These are phyloP conservation scores for Hippocampus barbouri DNA, from an alignment of 2,113 vertebrate genomes.

Conservation along the genomic window DNA sequence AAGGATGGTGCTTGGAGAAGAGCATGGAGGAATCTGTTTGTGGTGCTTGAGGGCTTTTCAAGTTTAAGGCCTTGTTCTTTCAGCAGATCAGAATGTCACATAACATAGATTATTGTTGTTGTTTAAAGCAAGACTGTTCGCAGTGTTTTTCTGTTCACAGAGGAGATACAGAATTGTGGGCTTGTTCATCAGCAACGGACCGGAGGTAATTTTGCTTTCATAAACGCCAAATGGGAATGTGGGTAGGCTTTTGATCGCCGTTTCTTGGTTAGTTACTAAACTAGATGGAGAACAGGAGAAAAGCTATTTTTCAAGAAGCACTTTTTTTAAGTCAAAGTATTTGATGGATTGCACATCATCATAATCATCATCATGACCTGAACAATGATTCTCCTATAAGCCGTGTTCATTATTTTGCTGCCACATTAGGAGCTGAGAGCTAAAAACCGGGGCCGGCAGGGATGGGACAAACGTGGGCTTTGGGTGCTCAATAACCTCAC, in stretches of 20 bases:
- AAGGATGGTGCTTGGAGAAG: slow-evolving; percentile 42
- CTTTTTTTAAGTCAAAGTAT: neutral
- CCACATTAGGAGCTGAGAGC: slow-evolving; percentile 46
- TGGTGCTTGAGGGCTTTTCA: slow-evolving; percentile 55
- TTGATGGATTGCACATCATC: neutral
- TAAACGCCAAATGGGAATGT: neutral
- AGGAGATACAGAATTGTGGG: neutral
- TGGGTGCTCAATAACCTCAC: slow-evolving; percentile 42
- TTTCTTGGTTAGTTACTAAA: neutral
- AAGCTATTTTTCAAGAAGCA: neutral
- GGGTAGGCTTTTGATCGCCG: neutral
- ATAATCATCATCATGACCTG: slow-evolving; percentile 15
- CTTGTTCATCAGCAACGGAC: neutral
- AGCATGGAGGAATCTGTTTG: slow-evolving; percentile 58
- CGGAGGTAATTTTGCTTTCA: neutral
- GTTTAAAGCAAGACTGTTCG: neutral
- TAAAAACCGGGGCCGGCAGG: slow-evolving; percentile 31
- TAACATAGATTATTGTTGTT: neutral
- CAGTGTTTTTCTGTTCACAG: neutral
- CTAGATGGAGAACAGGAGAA: too few relatives aligned
- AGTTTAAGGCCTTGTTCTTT: slow-evolving; percentile 31
- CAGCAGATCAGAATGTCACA: neutral
- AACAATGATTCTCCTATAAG: slow-evolving; percentile 31
- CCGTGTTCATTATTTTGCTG: slow-evolving; percentile 61
- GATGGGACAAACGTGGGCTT: slow-evolving; percentile 43